phyloP scores from a whole-genome alignment of 2,888 invertebrate genomes.

The Lissocephala sabroskyi region DNA sequence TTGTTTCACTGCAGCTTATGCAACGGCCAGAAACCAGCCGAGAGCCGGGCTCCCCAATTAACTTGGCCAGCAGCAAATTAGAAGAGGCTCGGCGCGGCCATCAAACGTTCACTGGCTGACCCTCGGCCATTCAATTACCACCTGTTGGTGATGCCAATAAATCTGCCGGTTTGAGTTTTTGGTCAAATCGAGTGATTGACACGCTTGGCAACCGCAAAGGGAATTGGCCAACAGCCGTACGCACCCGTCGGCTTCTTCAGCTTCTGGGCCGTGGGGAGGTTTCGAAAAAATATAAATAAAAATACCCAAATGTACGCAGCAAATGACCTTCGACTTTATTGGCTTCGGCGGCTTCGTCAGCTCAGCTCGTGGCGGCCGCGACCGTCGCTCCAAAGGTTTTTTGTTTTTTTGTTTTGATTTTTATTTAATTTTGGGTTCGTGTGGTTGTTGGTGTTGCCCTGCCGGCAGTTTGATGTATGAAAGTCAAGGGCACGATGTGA shows the following conservation, averaged over 20 bases:
- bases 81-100: background rate
- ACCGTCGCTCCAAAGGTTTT: conserved; percentile 12
- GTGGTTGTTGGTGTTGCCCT: conserved; percentile 4
- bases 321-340: conserved; percentile 10
- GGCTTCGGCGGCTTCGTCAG: no score
- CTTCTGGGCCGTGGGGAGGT: no score
- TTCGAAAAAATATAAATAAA: conserved; percentile 1
- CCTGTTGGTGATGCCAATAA: conserved; percentile 33
- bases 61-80: no score
- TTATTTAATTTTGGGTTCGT: no score
- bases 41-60: no score
- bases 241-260: no score
- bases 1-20: background rate
- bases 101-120: conserved; percentile 10
- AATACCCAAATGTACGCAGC: background rate
- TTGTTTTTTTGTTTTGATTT: background rate
- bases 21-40: no score
- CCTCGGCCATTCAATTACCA: conserved; percentile 48
- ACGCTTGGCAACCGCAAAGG: no score
- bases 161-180: conserved; percentile 17
- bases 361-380: no score
- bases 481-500: conserved; percentile 21
- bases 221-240: no score
- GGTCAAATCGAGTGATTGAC: no score
- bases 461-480: conserved; percentile 5